A percentile compares a stretch with the other conserved stretches of the same genome.
Evolutionary conservation across 2,113 vertebrate genomes (phyloP).

Genomic region (Oreochromis aureus): DNA sequence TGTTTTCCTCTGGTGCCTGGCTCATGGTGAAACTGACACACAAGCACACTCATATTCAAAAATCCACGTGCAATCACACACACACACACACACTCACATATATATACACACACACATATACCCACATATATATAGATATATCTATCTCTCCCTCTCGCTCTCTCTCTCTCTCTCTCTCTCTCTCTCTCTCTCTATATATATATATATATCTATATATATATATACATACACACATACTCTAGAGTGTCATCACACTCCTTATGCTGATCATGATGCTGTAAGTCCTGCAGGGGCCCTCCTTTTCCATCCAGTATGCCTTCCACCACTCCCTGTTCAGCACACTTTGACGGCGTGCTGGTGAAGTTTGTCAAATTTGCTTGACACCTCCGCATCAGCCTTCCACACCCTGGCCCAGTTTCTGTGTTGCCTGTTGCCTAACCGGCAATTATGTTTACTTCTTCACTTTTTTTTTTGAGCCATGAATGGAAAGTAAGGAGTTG

Average conservation of each 20-base stretch:
- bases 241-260: neutral
- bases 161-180: no score
- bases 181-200: no score
- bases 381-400: neutral
- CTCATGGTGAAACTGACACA: neutral
- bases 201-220: no score
- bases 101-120: neutral
- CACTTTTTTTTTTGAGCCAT: neutral
- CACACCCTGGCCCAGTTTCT: neutral
- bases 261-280: neutral
- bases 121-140: neutral
- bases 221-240: neutral
- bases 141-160: no score
- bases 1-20: constrained; percentile 43
- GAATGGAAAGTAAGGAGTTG: neutral
- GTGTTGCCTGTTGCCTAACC: neutral
- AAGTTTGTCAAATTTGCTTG: neutral
- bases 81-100: neutral
- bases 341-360: neutral
- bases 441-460: neutral
- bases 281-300: neutral
- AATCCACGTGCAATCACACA: neutral
- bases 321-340: neutral
- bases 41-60: neutral
- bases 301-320: neutral